phyloP scores from a whole-genome alignment of 2,113 vertebrate species.

The Sylvilagus bachmani region DNA sequence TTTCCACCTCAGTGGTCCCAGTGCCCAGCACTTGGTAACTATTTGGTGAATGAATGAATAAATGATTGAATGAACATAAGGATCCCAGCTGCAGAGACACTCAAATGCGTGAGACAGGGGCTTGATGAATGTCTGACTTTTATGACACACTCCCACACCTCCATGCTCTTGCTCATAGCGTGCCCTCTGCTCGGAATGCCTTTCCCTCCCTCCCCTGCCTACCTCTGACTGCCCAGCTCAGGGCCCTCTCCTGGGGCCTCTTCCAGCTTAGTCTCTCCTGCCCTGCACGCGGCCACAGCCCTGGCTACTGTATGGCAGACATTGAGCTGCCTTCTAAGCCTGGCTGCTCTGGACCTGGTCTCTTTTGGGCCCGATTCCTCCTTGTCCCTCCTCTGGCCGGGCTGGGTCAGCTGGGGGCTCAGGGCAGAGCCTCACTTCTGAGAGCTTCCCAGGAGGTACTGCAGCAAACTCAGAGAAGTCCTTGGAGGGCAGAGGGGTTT shows the following conservation, averaged over 20 bases:
- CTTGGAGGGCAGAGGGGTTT: too few species aligned
- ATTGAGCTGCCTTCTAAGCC: background rate
- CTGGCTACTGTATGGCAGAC: background rate
- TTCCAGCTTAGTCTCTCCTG: background rate
- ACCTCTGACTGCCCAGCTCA: background rate
- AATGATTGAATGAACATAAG: slow-evolving; percentile 8
- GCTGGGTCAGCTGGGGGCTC: background rate
- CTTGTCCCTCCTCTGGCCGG: background rate
- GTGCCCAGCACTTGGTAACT: slow-evolving; percentile 2
- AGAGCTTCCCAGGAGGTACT: too few species aligned
- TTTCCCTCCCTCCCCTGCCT: background rate
- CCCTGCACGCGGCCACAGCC: background rate
- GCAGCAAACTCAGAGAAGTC: too few species aligned
- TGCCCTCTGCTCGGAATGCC: background rate
- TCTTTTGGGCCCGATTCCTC: background rate
- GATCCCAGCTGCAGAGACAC: background rate
- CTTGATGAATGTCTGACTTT: background rate
- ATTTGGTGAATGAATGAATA: background rate
- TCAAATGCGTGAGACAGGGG: background rate
- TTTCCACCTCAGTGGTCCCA: background rate
- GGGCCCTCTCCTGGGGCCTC: background rate
- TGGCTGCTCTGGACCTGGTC: background rate
- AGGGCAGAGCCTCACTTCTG: too few species aligned
- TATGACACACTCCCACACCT: background rate
- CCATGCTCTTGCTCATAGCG: background rate